Conservation (phyloP, 2,797 vertebrate species). For the Tragopan temminckii region DNA sequence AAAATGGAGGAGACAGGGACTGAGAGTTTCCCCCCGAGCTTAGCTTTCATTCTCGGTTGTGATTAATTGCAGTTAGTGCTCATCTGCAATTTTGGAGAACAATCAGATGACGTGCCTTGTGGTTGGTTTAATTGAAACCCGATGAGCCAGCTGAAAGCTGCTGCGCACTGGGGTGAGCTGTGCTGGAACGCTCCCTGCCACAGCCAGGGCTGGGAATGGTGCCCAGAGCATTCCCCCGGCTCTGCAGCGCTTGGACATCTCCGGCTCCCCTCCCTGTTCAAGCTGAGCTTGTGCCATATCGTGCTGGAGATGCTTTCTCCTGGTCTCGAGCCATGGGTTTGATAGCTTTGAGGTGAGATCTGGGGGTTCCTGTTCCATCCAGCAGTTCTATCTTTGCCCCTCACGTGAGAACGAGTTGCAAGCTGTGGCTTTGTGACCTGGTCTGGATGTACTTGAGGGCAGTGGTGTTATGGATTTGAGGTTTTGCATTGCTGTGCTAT, state of each 20-base stretch:
- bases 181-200: constrained; percentile 10
- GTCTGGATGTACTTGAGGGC: background rate
- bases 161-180: background rate
- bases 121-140: constrained; percentile 71
- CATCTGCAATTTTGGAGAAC: constrained; percentile 63
- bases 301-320: background rate
- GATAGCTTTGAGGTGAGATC: no score
- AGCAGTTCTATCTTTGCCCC: background rate
- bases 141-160: constrained; percentile 16
- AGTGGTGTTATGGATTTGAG: background rate
- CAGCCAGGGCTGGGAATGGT: background rate
- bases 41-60: constrained; percentile 37
- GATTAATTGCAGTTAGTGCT: constrained; percentile 59
- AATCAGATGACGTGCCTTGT: constrained; percentile 62
- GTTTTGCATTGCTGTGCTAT: background rate
- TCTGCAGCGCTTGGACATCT: background rate
- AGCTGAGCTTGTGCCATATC: background rate
- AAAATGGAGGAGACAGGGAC: background rate
- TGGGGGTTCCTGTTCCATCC: background rate
- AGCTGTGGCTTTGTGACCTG: background rate
- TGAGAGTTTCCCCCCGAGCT: background rate
- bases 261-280: background rate
- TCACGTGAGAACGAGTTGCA: background rate
- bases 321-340: background rate
- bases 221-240: background rate